Evolutionary conservation across 2,797 vertebrate genomes (phyloP), one percentile per base, ranked within the genome.

Genomic region (Chrosomus eos): DNA sequence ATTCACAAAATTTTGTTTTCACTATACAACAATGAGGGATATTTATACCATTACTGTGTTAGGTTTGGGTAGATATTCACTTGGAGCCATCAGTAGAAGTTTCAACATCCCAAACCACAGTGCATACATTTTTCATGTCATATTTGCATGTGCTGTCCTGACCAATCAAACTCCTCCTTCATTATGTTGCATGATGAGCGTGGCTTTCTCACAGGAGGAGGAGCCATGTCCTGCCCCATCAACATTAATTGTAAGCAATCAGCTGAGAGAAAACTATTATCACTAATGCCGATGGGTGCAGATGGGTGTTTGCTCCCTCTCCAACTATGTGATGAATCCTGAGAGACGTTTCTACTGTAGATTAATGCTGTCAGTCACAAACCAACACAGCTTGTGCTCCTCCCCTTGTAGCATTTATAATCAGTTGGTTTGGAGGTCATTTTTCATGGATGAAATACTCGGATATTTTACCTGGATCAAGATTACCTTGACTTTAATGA

Each of bases 171-270:
- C 53, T 1, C 53, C 81, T 71, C 28, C 66, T 87, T 83, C 58
- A 31, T 81, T 85, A 82, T 70, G 66, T 53, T 18, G 71, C 73
- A 62, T 19, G 64, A 85, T 28, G 71, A 87, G 81, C 40, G 2
- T 53, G 64, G 62, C 71, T 83, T 67, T 85, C 70, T 83, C 70
- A 75, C 62, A 58, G 68, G 81, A 85, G 78, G 45, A 68, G 84
- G 83, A 86, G 74, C 60, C 85, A 62, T 21, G 82, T 88, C 80
- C 80, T 74, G 77, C 48, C 84, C 85, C 68, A 87, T 89, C 86
- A 89, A 78, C 86, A 86, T 79, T 84, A 84, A 87, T 87, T 89
- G 80, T 87, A 84, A 86, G 77, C 73, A 81, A 86, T 87, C 68
- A 82, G 36, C 60, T 75, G 60, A 84, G 60, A 76, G 66, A 87